Evolutionary conservation across 2,113 vertebrate genomes (phyloP), one percentile per base, ranked within the genome.

Genomic region (Forbesichthys papilliferus): DNA sequence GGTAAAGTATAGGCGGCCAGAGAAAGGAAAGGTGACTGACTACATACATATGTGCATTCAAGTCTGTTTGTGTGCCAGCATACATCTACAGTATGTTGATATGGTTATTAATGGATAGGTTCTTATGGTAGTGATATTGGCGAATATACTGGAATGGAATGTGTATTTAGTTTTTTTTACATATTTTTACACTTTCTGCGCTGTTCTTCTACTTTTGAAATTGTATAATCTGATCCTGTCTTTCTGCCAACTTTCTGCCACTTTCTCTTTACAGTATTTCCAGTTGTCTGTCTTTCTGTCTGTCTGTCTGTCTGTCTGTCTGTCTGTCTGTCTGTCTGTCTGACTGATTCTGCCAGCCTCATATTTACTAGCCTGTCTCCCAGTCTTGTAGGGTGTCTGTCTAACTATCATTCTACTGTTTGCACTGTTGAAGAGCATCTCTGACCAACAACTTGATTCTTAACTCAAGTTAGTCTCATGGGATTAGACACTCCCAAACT

Each of bases 1-100:
- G 48, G 73, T 84, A 64, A 87, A 78, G 64, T 83, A 66, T 81
- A 74, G 74, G 85, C 68, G 42, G 60, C 61, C 52, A 49, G 48
- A 78, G 70, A 64, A 7, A 51, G 47, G 48, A 49, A 65, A 59
- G 67, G 77, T 58, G 20, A 18, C 56, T 7, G 57, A 42, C n/a
- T 53, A 14, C 52, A 16, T 53, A 53, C 13, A 53, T 53, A 42
- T 42, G 4, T 42, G 36, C 36, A 42, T 8, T 5, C 36, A 7
- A 8, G 36, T 6, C 36, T 42, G 36, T 42, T 42, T 42, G 36
- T 5, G 1, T 42, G 36, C 7, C 36, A 42, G 36, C 36, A 8
- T 42, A 42, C 7, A 8, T 42, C 7, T 42, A 42, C 36, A 42
- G 36, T 42, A 42, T 42, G 27, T 27, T 27, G 27, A 42, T 42